Evolutionary conservation across 2,888 invertebrate genomes (phyloP), one percentile per base, ranked within the genome.

Genomic region (Harpagoxenus sublaevis): DNA sequence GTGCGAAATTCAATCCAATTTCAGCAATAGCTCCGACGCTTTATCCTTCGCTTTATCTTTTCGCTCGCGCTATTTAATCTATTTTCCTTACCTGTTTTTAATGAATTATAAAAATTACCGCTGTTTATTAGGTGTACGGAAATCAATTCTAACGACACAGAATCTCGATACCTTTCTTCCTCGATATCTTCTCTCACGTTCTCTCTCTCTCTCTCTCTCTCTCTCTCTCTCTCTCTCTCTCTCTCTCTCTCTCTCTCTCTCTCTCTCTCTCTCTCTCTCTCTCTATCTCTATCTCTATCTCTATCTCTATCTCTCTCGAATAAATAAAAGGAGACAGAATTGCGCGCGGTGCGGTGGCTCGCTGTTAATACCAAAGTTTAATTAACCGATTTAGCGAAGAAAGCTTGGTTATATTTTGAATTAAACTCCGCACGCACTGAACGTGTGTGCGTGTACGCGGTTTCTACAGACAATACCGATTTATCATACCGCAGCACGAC

Each of bases 381-480:
- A 73, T 78, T 70, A 78, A 78, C 55, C 57, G 55, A 78, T 79
- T 73, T 60, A 73, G 75, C 31, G 18, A 4, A 60, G 53, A 3
- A 42, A 45, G 15, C 23, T 74, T 48, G 18, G 75, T 60, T 81
- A 81, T 81, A 81, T 81, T 81, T 81, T 60, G 28, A 81, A 81
- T 75, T 73, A 79, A 79, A 79, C 71, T 77, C 31, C n/a, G 45
- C 42, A 18, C 42, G 53, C 12, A 51, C 28, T 31, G 28, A 39
- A 51, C 23, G 23, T 79, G 42, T 53, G 9, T 31, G 57, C 31
- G 31, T 23, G 18, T 60, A 45, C 31, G 23, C 35, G 12, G 48
- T 39, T n/a, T 75, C 79, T 39, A 57, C 57, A 74, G 75, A 81
- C 60, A 81, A 81, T 81, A 51, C 79, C 60, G 79, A 81, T 81